Conservation (phyloP, 2,888 invertebrate genomes). For the Zeuzera pyrina region DNA sequence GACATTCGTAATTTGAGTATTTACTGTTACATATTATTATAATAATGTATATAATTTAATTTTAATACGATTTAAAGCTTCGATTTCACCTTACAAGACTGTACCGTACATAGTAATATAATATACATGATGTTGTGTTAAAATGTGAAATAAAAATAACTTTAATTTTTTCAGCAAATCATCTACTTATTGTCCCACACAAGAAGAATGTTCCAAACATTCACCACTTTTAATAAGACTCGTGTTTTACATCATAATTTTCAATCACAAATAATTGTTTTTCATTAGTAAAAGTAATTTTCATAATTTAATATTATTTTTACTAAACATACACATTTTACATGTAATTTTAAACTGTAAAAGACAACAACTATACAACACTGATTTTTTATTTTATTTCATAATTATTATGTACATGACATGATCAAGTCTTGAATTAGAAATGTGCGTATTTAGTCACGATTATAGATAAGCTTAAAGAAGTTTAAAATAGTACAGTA, state of each 20-base stretch:
- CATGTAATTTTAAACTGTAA: no score
- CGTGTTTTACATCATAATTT: no score
- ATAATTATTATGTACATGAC: conserved; percentile 42
- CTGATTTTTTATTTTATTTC: conserved; percentile 29
- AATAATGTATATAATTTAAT: conserved; percentile 16
- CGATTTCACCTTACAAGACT: conserved; percentile 53
- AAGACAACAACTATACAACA: conserved; percentile 52
- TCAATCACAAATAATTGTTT: background rate
- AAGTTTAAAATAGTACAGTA: no score
- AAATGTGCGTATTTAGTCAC: conserved; percentile 50
- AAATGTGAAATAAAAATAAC: background rate
- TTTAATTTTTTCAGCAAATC: conserved; percentile 18
- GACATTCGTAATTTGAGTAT: no score
- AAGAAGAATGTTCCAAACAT: conserved; percentile 50
- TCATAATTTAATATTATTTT: no score
- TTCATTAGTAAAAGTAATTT: no score
- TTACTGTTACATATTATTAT: conserved; percentile 5
- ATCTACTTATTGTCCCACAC: conserved; percentile 65
- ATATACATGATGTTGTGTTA: conserved; percentile 16
- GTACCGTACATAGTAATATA: conserved; percentile 29
- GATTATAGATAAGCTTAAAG: background rate
- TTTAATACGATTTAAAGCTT: conserved; percentile 69
- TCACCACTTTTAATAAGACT: conserved; percentile 21
- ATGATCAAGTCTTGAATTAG: conserved; percentile 60
- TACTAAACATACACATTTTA: no score